A percentile compares a stretch with the other conserved stretches of the same genome.
Evolutionary conservation across 2,888 invertebrate species (phyloP).

Genomic region (Cryptophagus acutangulus): DNA sequence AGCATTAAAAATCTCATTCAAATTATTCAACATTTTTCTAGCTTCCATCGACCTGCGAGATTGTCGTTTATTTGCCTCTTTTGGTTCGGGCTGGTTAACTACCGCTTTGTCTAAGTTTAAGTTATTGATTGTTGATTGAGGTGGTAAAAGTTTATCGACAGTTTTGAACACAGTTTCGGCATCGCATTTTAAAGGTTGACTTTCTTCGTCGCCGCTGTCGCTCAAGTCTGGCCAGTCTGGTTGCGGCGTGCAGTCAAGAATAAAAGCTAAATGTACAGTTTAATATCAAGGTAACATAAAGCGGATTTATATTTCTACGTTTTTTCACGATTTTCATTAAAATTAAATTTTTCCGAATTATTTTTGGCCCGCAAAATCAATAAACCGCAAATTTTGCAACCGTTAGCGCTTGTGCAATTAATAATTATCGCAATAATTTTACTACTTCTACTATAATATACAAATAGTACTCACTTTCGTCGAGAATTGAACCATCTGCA

Average conservation of each 20-base stretch:
- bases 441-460: too few species aligned
- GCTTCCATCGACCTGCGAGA: conserved; percentile 14
- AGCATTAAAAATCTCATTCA: conserved; percentile 22
- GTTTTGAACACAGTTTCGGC: conserved; percentile 24
- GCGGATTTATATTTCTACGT: too few species aligned
- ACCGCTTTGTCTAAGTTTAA: conserved; percentile 9
- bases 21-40: conserved; percentile 20
- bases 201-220: too few species aligned
- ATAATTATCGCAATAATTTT: too few species aligned
- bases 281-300: too few species aligned
- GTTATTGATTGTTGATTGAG: background rate
- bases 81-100: conserved; percentile 6
- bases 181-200: conserved; percentile 15
- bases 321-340: too few species aligned
- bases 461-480: conserved; percentile 21
- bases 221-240: too few species aligned
- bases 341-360: too few species aligned
- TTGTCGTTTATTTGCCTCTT: conserved; percentile 2
- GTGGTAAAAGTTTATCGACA: conserved; percentile 21
- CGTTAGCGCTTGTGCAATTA: too few species aligned
- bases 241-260: background rate
- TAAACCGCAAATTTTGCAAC: too few species aligned
- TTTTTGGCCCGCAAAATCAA: too few species aligned
- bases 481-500: conserved; percentile 22
- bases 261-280: too few species aligned